Conservation (phyloP, 2,113 vertebrate species). For the Empidonax alnorum region DNA sequence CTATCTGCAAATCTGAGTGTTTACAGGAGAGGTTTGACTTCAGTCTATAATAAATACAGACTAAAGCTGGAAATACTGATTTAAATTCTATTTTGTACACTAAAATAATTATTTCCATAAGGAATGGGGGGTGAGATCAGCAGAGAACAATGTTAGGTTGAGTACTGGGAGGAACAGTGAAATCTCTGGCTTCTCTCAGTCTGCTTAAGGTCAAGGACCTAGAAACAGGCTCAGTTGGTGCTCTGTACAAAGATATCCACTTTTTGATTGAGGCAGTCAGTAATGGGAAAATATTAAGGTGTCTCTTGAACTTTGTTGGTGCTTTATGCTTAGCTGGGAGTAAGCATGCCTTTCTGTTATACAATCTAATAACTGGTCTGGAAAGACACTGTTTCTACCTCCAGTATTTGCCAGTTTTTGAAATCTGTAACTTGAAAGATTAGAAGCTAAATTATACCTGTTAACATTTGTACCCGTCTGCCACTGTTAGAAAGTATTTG, state of each 20-base stretch:
- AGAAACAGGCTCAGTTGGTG: neutral
- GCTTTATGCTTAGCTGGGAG: neutral
- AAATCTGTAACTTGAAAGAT: neutral
- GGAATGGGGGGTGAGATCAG: neutral
- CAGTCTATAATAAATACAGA: neutral
- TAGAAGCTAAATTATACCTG: neutral
- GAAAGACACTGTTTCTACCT: neutral
- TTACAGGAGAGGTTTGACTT: neutral
- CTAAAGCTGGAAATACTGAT: neutral
- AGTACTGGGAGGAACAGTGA: neutral
- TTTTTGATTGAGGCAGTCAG: neutral
- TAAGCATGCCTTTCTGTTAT: neutral
- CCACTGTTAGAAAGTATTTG: neutral
- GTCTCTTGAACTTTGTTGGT: neutral
- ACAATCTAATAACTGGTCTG: neutral
- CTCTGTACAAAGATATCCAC: neutral
- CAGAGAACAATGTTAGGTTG: fast-evolving
- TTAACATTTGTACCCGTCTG: neutral
- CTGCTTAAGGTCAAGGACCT: neutral
- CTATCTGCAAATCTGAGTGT: neutral
- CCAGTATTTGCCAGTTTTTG: neutral
- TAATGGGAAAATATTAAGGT: neutral
- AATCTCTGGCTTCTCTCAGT: neutral
- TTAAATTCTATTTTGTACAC: neutral
- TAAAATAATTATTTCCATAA: neutral